These are phyloP conservation scores for Ridgeia piscesae DNA, from an alignment of 1,140 invertebrate species.

Conservation along the genomic window DNA sequence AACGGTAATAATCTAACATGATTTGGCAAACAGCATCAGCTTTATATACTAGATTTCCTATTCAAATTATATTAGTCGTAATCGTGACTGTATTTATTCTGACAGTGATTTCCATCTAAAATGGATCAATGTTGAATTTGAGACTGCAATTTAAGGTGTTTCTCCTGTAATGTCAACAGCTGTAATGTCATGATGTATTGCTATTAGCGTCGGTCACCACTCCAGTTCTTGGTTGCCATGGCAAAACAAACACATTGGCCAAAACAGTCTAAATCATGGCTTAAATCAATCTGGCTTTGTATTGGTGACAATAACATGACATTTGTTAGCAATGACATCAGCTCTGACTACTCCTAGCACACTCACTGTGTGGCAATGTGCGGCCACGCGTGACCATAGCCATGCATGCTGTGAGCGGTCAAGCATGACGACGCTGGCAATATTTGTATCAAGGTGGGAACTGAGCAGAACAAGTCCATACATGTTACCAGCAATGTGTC, in stretches of 20 bases:
- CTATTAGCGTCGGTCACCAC: not conserved
- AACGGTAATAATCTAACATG: not conserved
- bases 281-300: not conserved
- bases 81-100: not conserved
- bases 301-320: not conserved
- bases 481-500: not conserved
- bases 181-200: not conserved
- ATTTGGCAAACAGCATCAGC: not conserved
- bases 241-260: not conserved
- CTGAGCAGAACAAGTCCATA: not conserved
- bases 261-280: not conserved
- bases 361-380: not conserved
- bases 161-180: not conserved
- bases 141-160: not conserved
- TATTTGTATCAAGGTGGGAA: not conserved
- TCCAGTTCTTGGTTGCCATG: not conserved
- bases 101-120: not conserved
- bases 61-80: not conserved
- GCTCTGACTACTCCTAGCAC: not conserved
- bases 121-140: not conserved
- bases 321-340: conserved; percentile 1
- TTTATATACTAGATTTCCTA: not conserved
- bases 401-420: no score
- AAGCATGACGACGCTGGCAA: not conserved
- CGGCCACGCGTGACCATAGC: not conserved